A percentile compares a stretch with the other conserved stretches of the same genome.
These are phyloP conservation scores for Dryadula phaetusa DNA, from an alignment of 2,888 invertebrate species.

Conservation along the genomic window DNA sequence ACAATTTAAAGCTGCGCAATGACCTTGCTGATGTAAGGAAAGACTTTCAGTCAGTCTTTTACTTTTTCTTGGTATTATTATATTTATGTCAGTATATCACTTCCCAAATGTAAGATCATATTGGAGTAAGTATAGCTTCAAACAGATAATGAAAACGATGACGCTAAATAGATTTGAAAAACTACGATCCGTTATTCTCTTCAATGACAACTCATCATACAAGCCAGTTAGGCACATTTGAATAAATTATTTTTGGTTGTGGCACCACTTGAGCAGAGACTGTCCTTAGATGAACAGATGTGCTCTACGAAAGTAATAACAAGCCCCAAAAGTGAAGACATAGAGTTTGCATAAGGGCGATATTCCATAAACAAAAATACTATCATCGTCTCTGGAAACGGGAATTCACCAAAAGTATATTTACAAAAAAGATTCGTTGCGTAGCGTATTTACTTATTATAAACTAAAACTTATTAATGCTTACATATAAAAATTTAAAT, in stretches of 20 bases:
- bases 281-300: conserved; percentile 37
- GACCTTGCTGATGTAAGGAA: too few relatives aligned
- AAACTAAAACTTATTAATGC: too few relatives aligned
- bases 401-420: too few relatives aligned
- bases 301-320: conserved; percentile 43
- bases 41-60: too few relatives aligned
- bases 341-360: too few relatives aligned
- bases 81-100: conserved; percentile 46
- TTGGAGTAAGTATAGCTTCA: conserved; percentile 46
- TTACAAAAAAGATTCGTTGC: too few relatives aligned
- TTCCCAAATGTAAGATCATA: conserved; percentile 46
- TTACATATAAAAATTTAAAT: too few relatives aligned
- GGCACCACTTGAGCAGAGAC: neutral
- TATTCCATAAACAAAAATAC: too few relatives aligned
- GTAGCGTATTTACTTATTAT: too few relatives aligned
- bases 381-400: too few relatives aligned
- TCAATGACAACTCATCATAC: conserved; percentile 38
- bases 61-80: conserved; percentile 40
- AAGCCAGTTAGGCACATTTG: conserved; percentile 38
- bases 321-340: conserved; percentile 47
- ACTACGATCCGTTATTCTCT: conserved; percentile 43
- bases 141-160: conserved; percentile 44
- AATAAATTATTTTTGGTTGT: conserved; percentile 34
- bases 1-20: too few relatives aligned
- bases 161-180: conserved; percentile 47